Evolutionary conservation across 53 echinoderm and acorn worm genomes (phyloP).

Genomic region (Hippasteria phrygiana): DNA sequence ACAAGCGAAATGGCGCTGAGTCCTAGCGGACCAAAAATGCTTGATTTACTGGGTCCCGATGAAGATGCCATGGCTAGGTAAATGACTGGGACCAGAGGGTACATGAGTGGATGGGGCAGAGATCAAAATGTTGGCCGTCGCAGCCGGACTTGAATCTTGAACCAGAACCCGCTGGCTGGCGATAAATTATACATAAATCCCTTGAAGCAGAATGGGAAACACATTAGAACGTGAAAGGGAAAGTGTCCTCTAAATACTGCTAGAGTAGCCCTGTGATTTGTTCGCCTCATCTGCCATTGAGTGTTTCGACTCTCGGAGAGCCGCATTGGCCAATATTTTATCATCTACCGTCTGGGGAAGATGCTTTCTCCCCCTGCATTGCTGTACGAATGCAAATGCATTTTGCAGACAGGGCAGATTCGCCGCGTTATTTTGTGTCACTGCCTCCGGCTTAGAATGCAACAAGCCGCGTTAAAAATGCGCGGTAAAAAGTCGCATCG

Average conservation of each 20-base stretch:
- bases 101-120: neutral
- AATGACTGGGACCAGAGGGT: conserved; percentile 33
- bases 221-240: conserved; percentile 44
- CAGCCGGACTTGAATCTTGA: neutral
- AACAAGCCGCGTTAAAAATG: neutral
- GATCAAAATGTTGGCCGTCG: conserved; percentile 1
- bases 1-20: neutral
- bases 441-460: conserved; percentile 16
- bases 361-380: neutral
- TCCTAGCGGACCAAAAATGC: conserved; percentile 23
- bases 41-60: neutral
- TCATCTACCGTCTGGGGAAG: neutral
- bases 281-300: conserved; percentile 8
- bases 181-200: conserved; percentile 48
- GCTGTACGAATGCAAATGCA: neutral
- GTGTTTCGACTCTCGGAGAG: neutral
- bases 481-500: neutral
- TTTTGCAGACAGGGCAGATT: neutral
- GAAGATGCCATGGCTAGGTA: conserved; percentile 3
- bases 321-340: conserved; percentile 25
- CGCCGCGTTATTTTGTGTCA: neutral
- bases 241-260: conserved; percentile 38
- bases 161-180: conserved; percentile 9
- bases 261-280: conserved; percentile 21
- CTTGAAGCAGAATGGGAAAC: conserved; percentile 52